Evolutionary conservation across 2,113 vertebrate genomes (phyloP).

Genomic region (Progne subis): DNA sequence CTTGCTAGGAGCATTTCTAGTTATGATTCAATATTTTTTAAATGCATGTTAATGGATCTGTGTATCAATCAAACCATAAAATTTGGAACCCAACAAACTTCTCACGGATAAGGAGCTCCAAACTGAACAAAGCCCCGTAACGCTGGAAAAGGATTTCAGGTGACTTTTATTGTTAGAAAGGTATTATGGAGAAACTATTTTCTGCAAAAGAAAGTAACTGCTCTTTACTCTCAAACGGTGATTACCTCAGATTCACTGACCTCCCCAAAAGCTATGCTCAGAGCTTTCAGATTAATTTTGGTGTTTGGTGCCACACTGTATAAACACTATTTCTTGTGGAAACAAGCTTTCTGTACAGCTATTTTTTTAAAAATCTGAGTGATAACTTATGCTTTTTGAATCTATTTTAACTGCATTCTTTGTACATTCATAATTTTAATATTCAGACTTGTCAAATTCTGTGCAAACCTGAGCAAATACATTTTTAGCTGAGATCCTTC

Average conservation of each 20-base stretch:
- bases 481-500: slow-evolving; percentile 22
- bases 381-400: not conserved
- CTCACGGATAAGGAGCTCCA: not conserved
- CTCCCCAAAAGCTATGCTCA: not conserved
- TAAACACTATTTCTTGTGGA: not conserved
- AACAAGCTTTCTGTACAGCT: not conserved
- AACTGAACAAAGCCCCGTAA: fast-evolving
- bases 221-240: not conserved
- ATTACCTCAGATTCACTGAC: not conserved
- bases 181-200: not conserved
- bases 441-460: not conserved
- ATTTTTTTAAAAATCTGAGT: not conserved
- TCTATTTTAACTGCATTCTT: slow-evolving; percentile 18
- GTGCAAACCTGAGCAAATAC: not conserved
- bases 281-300: not conserved
- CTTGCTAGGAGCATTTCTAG: not conserved
- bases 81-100: not conserved
- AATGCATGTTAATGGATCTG: not conserved
- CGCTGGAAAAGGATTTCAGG: not conserved
- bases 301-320: not conserved
- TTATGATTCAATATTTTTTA: not conserved
- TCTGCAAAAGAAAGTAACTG: not conserved
- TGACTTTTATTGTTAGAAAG: not conserved
- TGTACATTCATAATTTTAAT: slow-evolving; percentile 12
- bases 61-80: not conserved